Base-by-base conservation (phyloP, 2,888 invertebrate species). In the Sesia bembeciformis region DNA sequence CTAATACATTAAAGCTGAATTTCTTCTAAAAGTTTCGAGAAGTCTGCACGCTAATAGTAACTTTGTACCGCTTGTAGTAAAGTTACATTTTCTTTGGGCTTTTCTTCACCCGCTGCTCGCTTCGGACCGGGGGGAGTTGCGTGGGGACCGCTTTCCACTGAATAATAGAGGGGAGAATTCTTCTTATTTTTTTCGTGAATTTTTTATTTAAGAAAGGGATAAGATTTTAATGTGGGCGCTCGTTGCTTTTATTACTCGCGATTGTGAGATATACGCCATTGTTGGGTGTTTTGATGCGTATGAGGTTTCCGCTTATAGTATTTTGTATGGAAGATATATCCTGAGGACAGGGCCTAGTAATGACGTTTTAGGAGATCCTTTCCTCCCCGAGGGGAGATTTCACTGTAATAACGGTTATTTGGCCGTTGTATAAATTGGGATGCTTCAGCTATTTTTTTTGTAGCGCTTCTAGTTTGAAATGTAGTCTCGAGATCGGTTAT, bases 151-250 rank as follows among this genome's bases (percentile, higher is more conserved):
- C 65, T 76, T 77, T 74, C 74, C 76, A 71, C 77, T 78, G 84
- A 81, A 88, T 86, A 86, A 87, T 84, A 81, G 81, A 83, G 80
- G 84, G 84, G 81, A 78, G 79, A 81, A 79, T 82, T 81, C 78
- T 77, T 74, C 80, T 81, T 83, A 83, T 85, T 86, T 89, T n/a
- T 88, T 88, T 88, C 85, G 87, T 87, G 89, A 88, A 84, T 88
- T 87, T 88, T 89, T 87, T 88, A 88, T 89, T 88, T 88, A 89
- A 88, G 88, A 88, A 88, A 88, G 83, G 88, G 88, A 89, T 89
- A 89, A 88, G 88, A 88, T 87, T 89, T 89, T 89, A 88, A 88
- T 89, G 88, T 88, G 84, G 84, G 80, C 76, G 80, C 83, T 79
- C 74, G 72, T 66, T 63, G 78, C 80, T 82, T 84, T 88, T 88